Evolutionary conservation across 2,113 vertebrate genomes (phyloP), one percentile per base, ranked within the genome.

Genomic region (Neofelis nebulosa): DNA sequence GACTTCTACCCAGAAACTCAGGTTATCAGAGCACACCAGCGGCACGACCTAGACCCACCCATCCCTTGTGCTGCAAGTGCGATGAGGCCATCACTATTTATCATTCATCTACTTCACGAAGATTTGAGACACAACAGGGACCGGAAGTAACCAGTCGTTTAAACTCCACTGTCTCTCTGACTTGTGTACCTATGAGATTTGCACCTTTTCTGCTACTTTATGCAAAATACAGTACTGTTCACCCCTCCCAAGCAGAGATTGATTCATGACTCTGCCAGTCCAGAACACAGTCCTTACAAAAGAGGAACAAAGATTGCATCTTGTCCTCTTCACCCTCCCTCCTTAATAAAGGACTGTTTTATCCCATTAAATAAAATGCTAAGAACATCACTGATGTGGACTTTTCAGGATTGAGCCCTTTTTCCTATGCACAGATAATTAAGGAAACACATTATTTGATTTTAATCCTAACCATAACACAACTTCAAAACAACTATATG

Each of bases 41-140:
- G 7, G 15, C 29, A 69, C 21, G 10, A 16, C 10, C 1, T 1
- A 5, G 9, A 36, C 6, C 36, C 15, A n/a, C 25, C 33, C 2
- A 13, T 1, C 36, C 25, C 33, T 23, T 21, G 7, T 27, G 18
- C 6, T 29, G 85, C 31, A 38, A 29, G 27, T 12, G 21, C 91
- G 25, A 14, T 3, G 29, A 63, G n/a, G 5, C 18, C 33, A 50
- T 88, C 7, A 19, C 52, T 63, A 6, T 29, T 52, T 57, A 15
- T 16, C 66, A 36, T 52, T 73, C 65, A 36, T 21, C 33, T 5
- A 8, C 48, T 41, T 80, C 80, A 73, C 18, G 91, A 73, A 29
- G 80, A 92, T 41, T 4, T 36, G 25, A 95, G 50, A 50, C 29
- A 41, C 38, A 50, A 4, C 23, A 52, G 73, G 7, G 27, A 65